Conservation (phyloP, 2,888 invertebrate genomes). For the Marronus borbonicus region DNA sequence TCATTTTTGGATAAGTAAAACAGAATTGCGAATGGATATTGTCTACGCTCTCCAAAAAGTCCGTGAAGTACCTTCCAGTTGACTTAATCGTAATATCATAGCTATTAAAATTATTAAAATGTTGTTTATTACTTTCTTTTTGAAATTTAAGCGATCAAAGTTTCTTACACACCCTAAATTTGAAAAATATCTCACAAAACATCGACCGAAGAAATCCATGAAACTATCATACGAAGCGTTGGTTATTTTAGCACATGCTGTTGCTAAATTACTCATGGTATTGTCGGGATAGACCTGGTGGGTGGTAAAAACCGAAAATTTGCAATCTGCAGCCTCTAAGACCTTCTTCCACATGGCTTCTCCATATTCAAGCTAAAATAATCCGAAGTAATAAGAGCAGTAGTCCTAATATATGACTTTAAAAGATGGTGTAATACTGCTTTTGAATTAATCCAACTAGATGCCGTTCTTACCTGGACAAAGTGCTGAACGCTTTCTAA, state of each 20-base stretch:
- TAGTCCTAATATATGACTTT: not conserved
- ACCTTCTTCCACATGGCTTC: constrained; percentile 84
- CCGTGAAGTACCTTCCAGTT: constrained; percentile 91
- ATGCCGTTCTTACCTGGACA: constrained; percentile 71
- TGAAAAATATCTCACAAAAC: constrained; percentile 91
- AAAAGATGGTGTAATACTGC: no score
- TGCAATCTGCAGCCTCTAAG: constrained; percentile 80
- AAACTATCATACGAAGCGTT: constrained; percentile 81
- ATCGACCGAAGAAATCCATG: constrained; percentile 91
- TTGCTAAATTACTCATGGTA: constrained; percentile 85
- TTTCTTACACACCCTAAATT: constrained; percentile 80
- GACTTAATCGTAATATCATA: constrained; percentile 91
- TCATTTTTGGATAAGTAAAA: constrained; percentile 94
- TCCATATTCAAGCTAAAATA: constrained; percentile 78
- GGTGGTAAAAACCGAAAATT: constrained; percentile 84
- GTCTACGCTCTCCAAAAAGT: constrained; percentile 92
- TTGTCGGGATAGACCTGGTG: constrained; percentile 89
- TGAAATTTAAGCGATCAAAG: no score
- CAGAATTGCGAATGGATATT: constrained; percentile 94
- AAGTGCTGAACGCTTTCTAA: constrained; percentile 77
- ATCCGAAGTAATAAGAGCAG: not conserved
- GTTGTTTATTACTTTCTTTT: not conserved
- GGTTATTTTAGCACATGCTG: constrained; percentile 78
- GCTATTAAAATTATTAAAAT: constrained; percentile 71
- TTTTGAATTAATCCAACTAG: constrained; percentile 48